Evolutionary conservation across 2,113 vertebrate species (phyloP), one percentile per base, ranked within the genome.

Genomic region (Centropus bengalensis): DNA sequence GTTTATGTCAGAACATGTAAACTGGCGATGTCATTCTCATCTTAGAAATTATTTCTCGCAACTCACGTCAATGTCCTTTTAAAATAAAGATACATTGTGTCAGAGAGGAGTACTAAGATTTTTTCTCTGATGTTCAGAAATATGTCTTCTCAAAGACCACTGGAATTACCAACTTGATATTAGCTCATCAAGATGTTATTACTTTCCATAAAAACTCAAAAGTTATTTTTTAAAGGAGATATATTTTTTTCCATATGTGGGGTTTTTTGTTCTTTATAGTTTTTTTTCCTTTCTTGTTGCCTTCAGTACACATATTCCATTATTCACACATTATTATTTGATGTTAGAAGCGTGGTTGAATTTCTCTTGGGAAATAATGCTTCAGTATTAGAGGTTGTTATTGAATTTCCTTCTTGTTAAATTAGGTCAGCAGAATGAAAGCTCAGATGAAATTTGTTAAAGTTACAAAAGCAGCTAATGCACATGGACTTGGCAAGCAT

Each of bases 351-450:
- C 70, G 74, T 83, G 94, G 88, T 91, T 91, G 82, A 93, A 93
- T 79, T 92, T 40, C 84, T 76, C 74, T 93, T 91, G 84, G 96
- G 92, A 96, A 97, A 97, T 70, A 97, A 95, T 87, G 36, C 52
- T 91, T 92, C 75, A 86, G 32, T 94, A 95, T 96, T 95, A 89
- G 83, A 64, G 44, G 47, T 38, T 96, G 81, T 69, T 96, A 96
- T 78, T 96, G 96, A 91, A 96, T 95, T 97, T 96, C 88, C 73
- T 91, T 93, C 92, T 89, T 96, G 81, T 91, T 93, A 95, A 96
- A 96, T 87, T 96, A 76, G 94, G 73, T 93, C 84, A 96, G 58
- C 58, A 60, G 82, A 92, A 95, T 66, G 81, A 97, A 97, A 96
- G 45, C 66, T 92, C 71, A 40, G 91, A 94, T 93, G 80, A 89